These are phyloP conservation scores for Camponotus vicinus DNA, from an alignment of 1,140 invertebrate species.

Conservation along the genomic window DNA sequence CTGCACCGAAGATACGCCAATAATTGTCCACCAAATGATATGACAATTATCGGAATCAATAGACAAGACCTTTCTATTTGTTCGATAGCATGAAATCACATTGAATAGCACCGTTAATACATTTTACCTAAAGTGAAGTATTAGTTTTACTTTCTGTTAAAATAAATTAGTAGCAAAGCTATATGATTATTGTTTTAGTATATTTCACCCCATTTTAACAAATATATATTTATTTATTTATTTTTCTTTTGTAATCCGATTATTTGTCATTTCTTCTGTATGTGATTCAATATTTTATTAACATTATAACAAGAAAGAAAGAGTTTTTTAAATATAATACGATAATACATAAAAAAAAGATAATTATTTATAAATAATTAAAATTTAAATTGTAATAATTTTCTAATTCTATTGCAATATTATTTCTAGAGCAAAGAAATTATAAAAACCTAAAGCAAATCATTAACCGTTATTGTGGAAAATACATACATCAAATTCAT, in stretches of 20 bases:
- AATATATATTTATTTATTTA: not conserved
- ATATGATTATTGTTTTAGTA: not conserved
- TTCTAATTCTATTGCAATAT: not conserved
- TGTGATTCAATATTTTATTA: not conserved
- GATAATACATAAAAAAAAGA: too few species aligned
- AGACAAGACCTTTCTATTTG: slow-evolving; percentile 18
- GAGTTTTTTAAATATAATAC: not conserved
- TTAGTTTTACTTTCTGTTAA: not conserved
- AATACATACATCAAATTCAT: not conserved
- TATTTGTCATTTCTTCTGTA: not conserved
- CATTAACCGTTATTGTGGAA: slow-evolving; percentile 21
- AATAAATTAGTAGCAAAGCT: not conserved
- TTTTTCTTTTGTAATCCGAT: not conserved
- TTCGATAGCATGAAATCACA: not conserved
- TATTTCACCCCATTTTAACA: slow-evolving; percentile 5
- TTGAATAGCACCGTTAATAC: slow-evolving; percentile 2
- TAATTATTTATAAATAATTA: not conserved
- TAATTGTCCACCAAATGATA: slow-evolving; percentile 59
- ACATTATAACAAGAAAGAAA: not conserved
- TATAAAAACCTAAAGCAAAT: not conserved
- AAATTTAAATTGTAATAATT: not conserved
- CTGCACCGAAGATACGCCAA: slow-evolving; percentile 50
- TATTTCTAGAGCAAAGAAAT: not conserved
- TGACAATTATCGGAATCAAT: slow-evolving; percentile 35
- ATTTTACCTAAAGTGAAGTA: not conserved